Conservation (phyloP, 1,140 invertebrate species). For the Zaprionus gabonicus region DNA sequence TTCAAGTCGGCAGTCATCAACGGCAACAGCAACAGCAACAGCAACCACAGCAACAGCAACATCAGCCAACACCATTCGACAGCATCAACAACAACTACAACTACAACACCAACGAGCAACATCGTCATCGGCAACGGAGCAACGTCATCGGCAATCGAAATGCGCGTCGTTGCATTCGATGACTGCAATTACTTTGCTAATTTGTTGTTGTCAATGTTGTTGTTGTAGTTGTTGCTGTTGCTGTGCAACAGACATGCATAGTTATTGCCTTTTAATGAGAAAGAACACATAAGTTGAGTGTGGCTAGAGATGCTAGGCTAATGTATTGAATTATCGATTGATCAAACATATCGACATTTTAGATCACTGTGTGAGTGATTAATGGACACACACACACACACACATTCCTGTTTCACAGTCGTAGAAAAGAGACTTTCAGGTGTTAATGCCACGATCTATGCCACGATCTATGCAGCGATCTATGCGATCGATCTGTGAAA, state of each 20-base stretch:
- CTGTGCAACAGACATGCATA: constrained; percentile 12
- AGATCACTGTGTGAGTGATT: no score
- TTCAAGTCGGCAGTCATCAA: constrained; percentile 38
- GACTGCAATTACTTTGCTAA: constrained; percentile 53
- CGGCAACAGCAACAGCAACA: constrained; percentile 15
- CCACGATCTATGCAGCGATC: constrained; percentile 11
- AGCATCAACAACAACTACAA: constrained; percentile 13
- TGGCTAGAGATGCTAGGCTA: constrained; percentile 1
- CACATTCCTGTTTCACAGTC: no score
- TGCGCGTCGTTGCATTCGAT: constrained; percentile 30
- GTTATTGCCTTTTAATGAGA: constrained; percentile 39
- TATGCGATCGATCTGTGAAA: constrained; percentile 29
- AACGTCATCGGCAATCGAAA: constrained; percentile 39
- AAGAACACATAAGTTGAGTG: constrained; percentile 16
- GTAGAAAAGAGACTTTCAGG: background rate
- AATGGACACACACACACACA: no score
- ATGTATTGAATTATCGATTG: background rate
- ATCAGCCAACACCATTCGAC: background rate
- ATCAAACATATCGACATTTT: background rate
- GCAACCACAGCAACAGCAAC: constrained; percentile 7
- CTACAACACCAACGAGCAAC: background rate
- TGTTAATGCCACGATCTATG: constrained; percentile 15
- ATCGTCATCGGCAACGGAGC: background rate
- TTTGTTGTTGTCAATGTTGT: constrained; percentile 37
- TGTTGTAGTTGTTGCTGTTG: constrained; percentile 16